phyloP scores from a whole-genome alignment of 2,888 invertebrate species.

The Megamerina dolium region DNA sequence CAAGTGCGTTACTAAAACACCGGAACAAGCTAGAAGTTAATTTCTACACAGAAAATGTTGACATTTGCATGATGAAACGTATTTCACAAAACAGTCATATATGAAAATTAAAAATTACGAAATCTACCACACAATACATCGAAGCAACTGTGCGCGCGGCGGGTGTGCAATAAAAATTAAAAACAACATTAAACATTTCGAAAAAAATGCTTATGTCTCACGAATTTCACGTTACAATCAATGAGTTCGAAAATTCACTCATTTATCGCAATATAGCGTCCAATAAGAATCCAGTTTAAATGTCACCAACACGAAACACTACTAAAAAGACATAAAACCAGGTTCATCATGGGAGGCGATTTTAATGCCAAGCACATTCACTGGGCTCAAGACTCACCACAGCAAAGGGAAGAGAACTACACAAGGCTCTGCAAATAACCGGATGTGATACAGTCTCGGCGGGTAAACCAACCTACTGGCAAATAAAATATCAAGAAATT shows the following conservation, averaged over 20 bases:
- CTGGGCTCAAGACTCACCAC: background rate
- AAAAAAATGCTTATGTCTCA: background rate
- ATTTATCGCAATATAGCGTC: background rate
- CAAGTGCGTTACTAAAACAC: no score
- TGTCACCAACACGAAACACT: background rate
- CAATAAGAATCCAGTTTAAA: background rate
- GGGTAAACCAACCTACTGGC: background rate
- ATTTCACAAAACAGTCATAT: background rate
- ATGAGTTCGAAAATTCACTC: background rate
- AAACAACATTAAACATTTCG: background rate
- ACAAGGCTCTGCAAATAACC: background rate
- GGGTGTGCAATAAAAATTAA: background rate
- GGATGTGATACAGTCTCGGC: background rate
- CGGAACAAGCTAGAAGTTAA: no score
- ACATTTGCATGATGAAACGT: no score
- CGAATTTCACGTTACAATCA: background rate
- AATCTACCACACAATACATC: background rate
- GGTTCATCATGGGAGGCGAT: background rate
- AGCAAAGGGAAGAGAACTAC: background rate
- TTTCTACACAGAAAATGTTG: no score
- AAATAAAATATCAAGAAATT: background rate
- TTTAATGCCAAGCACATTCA: background rate
- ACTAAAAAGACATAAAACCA: background rate
- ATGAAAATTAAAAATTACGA: background rate
- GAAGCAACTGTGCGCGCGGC: background rate